Evolutionary conservation across 2,113 vertebrate genomes (phyloP).

Genomic region (Trogon melanurus): DNA sequence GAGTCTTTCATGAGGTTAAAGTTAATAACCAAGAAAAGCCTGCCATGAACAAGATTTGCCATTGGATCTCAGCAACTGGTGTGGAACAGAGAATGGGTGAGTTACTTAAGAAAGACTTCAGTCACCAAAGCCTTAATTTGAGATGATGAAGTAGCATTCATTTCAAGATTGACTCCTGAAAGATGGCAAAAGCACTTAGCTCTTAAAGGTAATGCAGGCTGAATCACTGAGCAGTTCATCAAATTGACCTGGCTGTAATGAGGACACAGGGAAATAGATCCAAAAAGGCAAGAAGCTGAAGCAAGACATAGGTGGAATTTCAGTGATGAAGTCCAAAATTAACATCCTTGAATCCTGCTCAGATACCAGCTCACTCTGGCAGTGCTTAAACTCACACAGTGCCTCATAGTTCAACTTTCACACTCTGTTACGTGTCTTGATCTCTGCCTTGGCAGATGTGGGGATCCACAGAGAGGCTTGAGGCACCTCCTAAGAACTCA

Average conservation of each 20-base stretch:
- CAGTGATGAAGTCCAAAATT: background rate
- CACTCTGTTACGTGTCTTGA: background rate
- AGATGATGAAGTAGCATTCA: background rate
- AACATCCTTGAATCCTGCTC: background rate
- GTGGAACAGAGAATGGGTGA: background rate
- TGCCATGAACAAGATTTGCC: background rate
- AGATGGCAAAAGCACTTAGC: background rate
- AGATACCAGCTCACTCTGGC: background rate
- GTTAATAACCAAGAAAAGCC: background rate
- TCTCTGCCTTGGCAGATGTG: background rate
- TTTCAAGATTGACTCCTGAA: background rate
- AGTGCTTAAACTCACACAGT: background rate
- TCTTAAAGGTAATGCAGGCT: background rate
- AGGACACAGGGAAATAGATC: background rate
- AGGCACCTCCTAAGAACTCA: background rate
- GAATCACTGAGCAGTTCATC: constrained; percentile 25
- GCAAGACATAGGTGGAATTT: background rate
- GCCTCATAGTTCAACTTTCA: background rate
- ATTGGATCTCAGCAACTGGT: background rate
- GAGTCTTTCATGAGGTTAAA: background rate
- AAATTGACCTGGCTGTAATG: constrained; percentile 1
- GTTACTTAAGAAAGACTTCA: background rate
- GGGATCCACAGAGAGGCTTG: background rate
- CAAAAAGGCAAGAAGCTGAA: background rate
- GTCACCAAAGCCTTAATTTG: background rate